A percentile compares a stretch with the other conserved stretches of the same genome.
Evolutionary conservation across 2,113 vertebrate genomes (phyloP).

Genomic region (Pterocles burchelli): DNA sequence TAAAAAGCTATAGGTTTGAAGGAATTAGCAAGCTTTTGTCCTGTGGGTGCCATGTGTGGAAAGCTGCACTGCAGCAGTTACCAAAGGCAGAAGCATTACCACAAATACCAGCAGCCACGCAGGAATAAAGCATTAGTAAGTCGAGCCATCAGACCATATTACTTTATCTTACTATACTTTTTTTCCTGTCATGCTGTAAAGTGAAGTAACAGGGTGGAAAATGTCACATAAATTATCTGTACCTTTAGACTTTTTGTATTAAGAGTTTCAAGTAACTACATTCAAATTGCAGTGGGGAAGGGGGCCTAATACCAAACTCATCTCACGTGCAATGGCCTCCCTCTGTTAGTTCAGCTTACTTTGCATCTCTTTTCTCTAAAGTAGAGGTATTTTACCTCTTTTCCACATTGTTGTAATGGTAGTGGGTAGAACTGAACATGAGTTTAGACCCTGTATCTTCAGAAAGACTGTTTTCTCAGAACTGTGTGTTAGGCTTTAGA

Average conservation of each 20-base stretch:
- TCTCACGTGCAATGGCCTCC: not conserved
- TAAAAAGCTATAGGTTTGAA: not conserved
- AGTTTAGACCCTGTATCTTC: not conserved
- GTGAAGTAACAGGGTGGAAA: not conserved
- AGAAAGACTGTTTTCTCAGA: not conserved
- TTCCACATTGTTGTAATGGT: accelerated
- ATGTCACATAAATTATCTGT: not conserved
- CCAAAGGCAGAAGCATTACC: slow-evolving; percentile 10
- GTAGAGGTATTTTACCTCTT: not conserved
- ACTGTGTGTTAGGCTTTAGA: not conserved
- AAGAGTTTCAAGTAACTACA: not conserved
- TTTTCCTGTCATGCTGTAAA: not conserved
- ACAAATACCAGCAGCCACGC: slow-evolving; percentile 1
- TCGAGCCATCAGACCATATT: slow-evolving; percentile 14
- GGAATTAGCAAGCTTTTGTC: not conserved
- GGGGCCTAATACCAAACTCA: not conserved
- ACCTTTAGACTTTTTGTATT: not conserved
- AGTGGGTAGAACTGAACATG: not conserved
- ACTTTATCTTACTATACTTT: not conserved
- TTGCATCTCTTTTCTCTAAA: not conserved
- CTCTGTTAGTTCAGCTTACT: not conserved
- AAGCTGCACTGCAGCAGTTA: slow-evolving; percentile 11
- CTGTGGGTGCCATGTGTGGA: not conserved
- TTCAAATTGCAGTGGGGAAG: not conserved
- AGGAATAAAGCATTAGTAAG: slow-evolving; percentile 5